Evolutionary conservation across 2,113 vertebrate genomes (phyloP).

Genomic region (Lepidothrix coronata): DNA sequence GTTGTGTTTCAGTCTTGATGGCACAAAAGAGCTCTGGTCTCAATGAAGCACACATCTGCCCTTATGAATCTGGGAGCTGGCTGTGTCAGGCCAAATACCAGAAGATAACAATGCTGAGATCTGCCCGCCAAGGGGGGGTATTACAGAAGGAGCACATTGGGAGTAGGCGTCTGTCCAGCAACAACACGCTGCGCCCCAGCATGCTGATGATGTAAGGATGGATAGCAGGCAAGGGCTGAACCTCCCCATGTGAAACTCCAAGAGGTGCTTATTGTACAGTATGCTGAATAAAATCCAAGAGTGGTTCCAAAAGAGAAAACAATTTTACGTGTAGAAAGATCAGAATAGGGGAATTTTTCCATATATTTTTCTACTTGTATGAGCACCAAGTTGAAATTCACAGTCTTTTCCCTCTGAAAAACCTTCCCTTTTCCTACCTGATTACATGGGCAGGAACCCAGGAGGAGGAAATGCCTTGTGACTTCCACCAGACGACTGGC

Average conservation of each 20-base stretch:
- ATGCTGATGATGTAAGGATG: conserved; percentile 3
- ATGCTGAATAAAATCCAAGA: background rate
- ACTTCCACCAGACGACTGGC: background rate
- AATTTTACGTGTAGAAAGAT: background rate
- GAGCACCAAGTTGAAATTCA: background rate
- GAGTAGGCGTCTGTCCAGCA: background rate
- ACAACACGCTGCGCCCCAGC: background rate
- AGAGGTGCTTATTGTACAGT: background rate
- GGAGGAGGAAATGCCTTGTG: conserved; percentile 15
- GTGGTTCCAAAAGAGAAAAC: background rate
- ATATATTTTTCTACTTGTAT: background rate
- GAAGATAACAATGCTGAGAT: background rate
- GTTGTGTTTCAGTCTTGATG: background rate
- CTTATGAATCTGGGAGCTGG: conserved; percentile 6
- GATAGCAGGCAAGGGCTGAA: background rate
- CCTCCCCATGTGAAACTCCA: background rate
- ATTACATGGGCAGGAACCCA: background rate
- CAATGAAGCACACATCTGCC: background rate
- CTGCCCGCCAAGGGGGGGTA: background rate
- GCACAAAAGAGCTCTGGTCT: background rate
- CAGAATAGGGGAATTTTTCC: background rate
- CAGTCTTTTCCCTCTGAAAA: background rate
- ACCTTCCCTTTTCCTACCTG: background rate
- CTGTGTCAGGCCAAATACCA: background rate
- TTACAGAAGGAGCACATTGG: background rate